Base-by-base conservation (phyloP, 2,113 vertebrate species). In the Sapayoa aenigma region DNA sequence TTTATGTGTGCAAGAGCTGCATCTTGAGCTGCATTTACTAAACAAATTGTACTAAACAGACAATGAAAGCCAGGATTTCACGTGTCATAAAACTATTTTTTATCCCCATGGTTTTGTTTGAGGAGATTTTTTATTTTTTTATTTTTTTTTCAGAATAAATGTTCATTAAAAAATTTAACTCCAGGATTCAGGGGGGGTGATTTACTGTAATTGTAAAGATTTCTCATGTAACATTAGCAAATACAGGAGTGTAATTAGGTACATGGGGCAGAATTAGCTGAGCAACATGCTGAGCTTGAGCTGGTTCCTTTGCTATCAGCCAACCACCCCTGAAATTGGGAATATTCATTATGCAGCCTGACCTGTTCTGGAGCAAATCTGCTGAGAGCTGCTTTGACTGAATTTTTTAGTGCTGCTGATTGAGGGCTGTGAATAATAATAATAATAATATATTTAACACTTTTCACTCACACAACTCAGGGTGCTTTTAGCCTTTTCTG, bases 161-260 rank as follows among this genome's bases (percentile, higher is more conserved):
- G 42, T 46, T 85, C 79, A 67, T 84, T 80, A 78, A 83, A 60
- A 44, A 65, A 53, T 22, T 52, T 69, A 86, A 72, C 59, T 84
- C n/a, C 31, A 27, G 62, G 65, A 89, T 84, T 84, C 55, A 35
- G 49, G 66, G 58, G 4, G 33, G 39, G 47, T 68, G 71, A 92
- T 93, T 82, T 88, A 50, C 47, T 52, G 35, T 71, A 87, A 89
- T 58, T 89, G 80, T 82, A 67, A 93, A 78, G 78, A 87, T 84
- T 88, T 79, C 66, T 84, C 31, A 25, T 81, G 47, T 49, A 87
- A 44, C 59, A 53, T 89, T 80, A 88, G 80, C 80, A 72, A 92
- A 91, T 86, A 59, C 52, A 68, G 75, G 71, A 39, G 42, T 55
- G 22, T 79, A 79, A 79, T 47, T 90, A 52, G 50, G 62, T 67